Percentiles rank a stretch among this genome's conserved stretches.
Evolutionary conservation across 2,797 vertebrate genomes (phyloP).

Genomic region (Paratrypauchen microcephalus): DNA sequence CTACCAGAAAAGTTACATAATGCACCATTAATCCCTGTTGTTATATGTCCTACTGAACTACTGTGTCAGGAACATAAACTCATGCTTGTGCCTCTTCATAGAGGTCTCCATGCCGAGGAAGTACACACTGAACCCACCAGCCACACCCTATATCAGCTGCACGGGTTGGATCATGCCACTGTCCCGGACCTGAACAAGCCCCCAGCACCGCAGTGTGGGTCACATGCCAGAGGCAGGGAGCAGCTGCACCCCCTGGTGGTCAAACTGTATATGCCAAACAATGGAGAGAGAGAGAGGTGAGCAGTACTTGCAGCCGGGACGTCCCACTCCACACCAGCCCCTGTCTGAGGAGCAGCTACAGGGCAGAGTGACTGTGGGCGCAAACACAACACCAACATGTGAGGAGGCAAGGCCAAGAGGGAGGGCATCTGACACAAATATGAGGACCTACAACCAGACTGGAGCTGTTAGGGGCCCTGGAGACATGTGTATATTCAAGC

Average conservation of each 20-base stretch:
- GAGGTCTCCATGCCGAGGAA: slow-evolving; percentile 56
- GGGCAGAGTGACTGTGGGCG: slow-evolving; percentile 64
- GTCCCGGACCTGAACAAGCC: slow-evolving; percentile 42
- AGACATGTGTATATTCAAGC: not conserved
- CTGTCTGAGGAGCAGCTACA: slow-evolving; percentile 69
- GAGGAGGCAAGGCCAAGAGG: slow-evolving; percentile 36
- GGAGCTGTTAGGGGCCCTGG: slow-evolving; percentile 13
- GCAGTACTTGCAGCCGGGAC: slow-evolving; percentile 75
- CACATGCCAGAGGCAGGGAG: slow-evolving; percentile 67
- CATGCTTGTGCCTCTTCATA: slow-evolving; percentile 60
- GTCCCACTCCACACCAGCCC: slow-evolving; percentile 75
- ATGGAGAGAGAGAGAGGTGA: slow-evolving; percentile 69
- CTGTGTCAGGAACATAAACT: slow-evolving; percentile 45
- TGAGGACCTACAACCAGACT: slow-evolving; percentile 17
- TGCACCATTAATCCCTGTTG: not conserved
- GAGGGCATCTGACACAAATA: not conserved
- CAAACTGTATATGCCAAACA: slow-evolving; percentile 66
- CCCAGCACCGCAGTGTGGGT: slow-evolving; percentile 54
- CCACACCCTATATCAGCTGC: slow-evolving; percentile 56
- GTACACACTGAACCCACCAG: slow-evolving; percentile 43
- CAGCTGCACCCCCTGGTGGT: slow-evolving; percentile 57
- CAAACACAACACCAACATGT: slow-evolving; percentile 72
- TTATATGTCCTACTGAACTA: slow-evolving; percentile 14
- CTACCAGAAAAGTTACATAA: too few relatives aligned
- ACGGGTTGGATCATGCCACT: slow-evolving; percentile 55